A percentile compares a stretch with the other conserved stretches of the same genome.
These are phyloP conservation scores for Hydropsyche tenuis DNA, from an alignment of 1,140 invertebrate genomes.

Conservation along the genomic window DNA sequence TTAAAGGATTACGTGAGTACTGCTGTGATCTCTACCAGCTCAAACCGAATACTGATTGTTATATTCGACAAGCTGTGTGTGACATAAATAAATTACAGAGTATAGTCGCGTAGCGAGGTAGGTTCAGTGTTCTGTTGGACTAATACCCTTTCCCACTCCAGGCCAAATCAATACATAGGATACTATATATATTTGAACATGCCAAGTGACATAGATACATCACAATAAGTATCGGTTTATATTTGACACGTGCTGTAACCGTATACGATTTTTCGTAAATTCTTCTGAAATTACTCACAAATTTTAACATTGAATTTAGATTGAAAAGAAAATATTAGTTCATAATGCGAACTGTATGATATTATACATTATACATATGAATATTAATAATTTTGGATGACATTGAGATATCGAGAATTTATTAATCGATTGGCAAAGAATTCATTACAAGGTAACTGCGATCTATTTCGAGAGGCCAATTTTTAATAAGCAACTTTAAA, in stretches of 20 bases:
- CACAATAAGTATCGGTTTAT: background rate
- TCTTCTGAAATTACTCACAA: too few relatives aligned
- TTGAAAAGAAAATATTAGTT: too few relatives aligned
- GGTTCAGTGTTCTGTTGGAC: constrained; percentile 6
- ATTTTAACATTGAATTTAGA: too few relatives aligned
- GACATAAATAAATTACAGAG: constrained; percentile 2
- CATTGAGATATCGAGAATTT: too few relatives aligned
- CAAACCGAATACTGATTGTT: constrained; percentile 4
- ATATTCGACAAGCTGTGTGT: background rate
- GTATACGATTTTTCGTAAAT: too few relatives aligned
- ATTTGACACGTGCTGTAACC: background rate
- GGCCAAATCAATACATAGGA: constrained; percentile 5
- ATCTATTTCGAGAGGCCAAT: too few relatives aligned
- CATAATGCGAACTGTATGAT: too few relatives aligned
- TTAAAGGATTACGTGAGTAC: background rate
- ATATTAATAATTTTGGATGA: too few relatives aligned
- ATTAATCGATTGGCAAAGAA: too few relatives aligned
- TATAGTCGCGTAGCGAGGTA: background rate
- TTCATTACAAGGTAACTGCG: too few relatives aligned
- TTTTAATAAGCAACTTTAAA: too few relatives aligned
- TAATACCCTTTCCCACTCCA: background rate
- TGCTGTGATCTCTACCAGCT: constrained; percentile 1
- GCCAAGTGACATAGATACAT: constrained; percentile 18
- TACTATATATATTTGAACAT: background rate
- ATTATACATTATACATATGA: too few relatives aligned